Percentiles rank a stretch among this genome's conserved stretches.
These are phyloP conservation scores for Latrodectus elegans DNA, from an alignment of 2,888 invertebrate genomes.

Conservation along the genomic window DNA sequence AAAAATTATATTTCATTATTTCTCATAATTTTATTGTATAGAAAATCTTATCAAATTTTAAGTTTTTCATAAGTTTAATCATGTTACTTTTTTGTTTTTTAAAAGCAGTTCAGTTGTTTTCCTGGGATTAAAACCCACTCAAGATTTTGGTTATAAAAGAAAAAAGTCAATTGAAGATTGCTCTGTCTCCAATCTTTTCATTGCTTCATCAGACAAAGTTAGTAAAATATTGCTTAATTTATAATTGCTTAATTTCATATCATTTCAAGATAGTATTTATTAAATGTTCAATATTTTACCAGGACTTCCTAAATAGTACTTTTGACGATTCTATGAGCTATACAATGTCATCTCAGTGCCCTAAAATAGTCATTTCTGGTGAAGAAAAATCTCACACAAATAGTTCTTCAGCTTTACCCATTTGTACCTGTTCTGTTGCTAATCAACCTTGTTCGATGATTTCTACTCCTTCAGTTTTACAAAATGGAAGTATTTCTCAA, in stretches of 20 bases:
- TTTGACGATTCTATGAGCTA: constrained; percentile 32
- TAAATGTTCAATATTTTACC: neutral
- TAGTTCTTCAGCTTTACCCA: constrained; percentile 23
- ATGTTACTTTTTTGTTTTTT: neutral
- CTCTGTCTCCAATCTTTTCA: constrained; percentile 35
- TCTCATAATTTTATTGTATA: no score
- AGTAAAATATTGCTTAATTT: neutral
- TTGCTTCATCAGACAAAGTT: constrained; percentile 30
- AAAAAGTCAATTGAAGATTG: constrained; percentile 60
- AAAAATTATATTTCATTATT: no score
- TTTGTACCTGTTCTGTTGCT: constrained; percentile 30
- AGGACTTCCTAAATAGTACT: constrained; percentile 7
- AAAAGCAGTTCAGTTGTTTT: constrained; percentile 61
- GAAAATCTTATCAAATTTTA: no score
- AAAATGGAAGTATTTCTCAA: constrained; percentile 13
- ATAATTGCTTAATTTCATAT: neutral
- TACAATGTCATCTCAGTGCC: constrained; percentile 45
- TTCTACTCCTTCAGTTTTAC: constrained; percentile 39
- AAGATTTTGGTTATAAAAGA: constrained; percentile 52
- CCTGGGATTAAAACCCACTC: constrained; percentile 63
- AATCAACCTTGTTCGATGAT: constrained; percentile 57
- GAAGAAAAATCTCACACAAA: constrained; percentile 14
- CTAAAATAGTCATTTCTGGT: constrained; percentile 41
- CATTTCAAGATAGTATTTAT: neutral
- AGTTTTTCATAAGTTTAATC: neutral